A percentile compares a stretch with the other conserved stretches of the same genome.
Conservation (phyloP, 1,140 invertebrate genomes). For the Rhyzopertha dominica region DNA sequence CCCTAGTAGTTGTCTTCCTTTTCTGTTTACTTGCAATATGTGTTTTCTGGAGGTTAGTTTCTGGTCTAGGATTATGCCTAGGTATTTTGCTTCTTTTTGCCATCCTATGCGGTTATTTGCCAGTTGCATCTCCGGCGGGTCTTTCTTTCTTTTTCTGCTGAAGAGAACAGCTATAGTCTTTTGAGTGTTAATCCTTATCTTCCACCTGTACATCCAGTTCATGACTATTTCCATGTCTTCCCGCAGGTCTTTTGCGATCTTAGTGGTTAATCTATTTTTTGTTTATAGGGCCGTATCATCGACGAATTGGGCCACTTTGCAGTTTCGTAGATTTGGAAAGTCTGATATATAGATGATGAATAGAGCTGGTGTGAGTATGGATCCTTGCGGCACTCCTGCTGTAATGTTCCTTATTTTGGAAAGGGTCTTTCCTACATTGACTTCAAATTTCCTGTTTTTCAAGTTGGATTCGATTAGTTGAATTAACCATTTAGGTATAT, state of each 20-base stretch:
- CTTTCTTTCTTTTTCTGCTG: neutral
- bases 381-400: conserved; percentile 34
- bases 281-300: conserved; percentile 27
- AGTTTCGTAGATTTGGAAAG: conserved; percentile 21
- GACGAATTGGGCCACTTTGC: conserved; percentile 23
- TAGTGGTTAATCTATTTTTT: neutral
- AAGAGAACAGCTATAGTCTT: conserved; percentile 8
- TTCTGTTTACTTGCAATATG: neutral
- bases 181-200: conserved; percentile 4
- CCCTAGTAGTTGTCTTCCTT: neutral
- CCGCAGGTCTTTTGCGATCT: conserved; percentile 5
- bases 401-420: conserved; percentile 12
- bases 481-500: conserved; percentile 13
- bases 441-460: conserved; percentile 21
- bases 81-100: conserved; percentile 8
- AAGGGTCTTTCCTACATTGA: conserved; percentile 12
- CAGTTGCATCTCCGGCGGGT: neutral
- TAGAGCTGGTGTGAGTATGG: conserved; percentile 22
- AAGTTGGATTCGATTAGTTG: conserved; percentile 17
- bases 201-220: conserved; percentile 7
- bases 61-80: conserved; percentile 7
- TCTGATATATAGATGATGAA: conserved; percentile 24
- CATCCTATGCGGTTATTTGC: neutral
- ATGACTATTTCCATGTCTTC: neutral
- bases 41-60: conserved; percentile 4